Evolutionary conservation across 2,113 vertebrate species (phyloP).

Genomic region (Oxygymnocypris stewartii): DNA sequence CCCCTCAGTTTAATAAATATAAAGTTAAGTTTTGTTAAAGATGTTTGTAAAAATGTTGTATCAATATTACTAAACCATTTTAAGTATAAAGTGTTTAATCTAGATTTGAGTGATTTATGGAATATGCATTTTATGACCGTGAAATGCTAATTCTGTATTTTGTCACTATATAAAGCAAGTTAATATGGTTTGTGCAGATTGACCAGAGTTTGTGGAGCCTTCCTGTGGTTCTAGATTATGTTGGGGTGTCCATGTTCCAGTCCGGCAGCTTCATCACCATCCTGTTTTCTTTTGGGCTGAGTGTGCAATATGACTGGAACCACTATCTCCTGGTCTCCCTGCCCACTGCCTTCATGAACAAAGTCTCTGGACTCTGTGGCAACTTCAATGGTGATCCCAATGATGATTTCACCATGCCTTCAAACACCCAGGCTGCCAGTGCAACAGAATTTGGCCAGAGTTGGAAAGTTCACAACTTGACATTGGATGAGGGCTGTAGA

Average conservation of each 20-base stretch:
- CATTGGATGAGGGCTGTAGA: slow-evolving; percentile 49
- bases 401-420: slow-evolving; percentile 67
- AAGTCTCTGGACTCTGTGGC: slow-evolving; percentile 75
- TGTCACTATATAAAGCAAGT: too few species aligned
- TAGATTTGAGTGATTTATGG: too few species aligned
- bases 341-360: slow-evolving; percentile 55
- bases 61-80: too few species aligned
- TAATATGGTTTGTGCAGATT: slow-evolving; percentile 62
- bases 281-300: slow-evolving; percentile 66
- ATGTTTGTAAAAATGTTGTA: too few species aligned
- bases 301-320: slow-evolving; percentile 75
- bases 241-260: slow-evolving; percentile 65
- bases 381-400: slow-evolving; percentile 71
- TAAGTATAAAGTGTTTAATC: too few species aligned
- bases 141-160: too few species aligned
- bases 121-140: too few species aligned
- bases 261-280: slow-evolving; percentile 67
- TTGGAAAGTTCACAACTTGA: slow-evolving; percentile 69
- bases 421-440: slow-evolving; percentile 38
- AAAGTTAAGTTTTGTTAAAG: too few species aligned
- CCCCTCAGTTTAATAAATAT: too few species aligned
- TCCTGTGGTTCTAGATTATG: slow-evolving; percentile 64
- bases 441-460: slow-evolving; percentile 63
- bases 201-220: slow-evolving; percentile 68
- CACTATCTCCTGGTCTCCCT: slow-evolving; percentile 68